phyloP scores from a whole-genome alignment of 2,797 vertebrate species.

The Spea hammondii region DNA sequence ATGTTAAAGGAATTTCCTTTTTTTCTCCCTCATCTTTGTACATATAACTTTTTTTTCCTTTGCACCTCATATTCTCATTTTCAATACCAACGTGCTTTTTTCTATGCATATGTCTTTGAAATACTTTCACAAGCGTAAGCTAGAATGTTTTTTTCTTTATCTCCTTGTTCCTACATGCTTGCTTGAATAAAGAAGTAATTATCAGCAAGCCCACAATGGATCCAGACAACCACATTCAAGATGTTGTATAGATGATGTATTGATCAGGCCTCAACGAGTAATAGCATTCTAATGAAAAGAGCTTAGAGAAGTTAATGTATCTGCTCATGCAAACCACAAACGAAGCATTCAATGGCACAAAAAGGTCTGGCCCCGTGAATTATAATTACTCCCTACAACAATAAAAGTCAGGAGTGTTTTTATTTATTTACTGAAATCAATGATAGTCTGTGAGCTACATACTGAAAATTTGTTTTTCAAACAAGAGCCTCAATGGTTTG shows the following conservation, averaged over 20 bases:
- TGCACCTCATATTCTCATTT: slow-evolving; percentile 60
- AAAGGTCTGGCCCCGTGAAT: slow-evolving; percentile 78
- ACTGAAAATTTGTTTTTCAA: slow-evolving; percentile 65
- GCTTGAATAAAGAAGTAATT: slow-evolving; percentile 92
- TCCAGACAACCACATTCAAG: slow-evolving; percentile 89
- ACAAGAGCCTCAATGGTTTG: slow-evolving; percentile 56
- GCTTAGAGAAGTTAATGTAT: slow-evolving; percentile 81
- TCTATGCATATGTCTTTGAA: slow-evolving; percentile 77
- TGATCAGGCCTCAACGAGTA: slow-evolving; percentile 89
- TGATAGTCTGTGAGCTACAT: slow-evolving; percentile 65
- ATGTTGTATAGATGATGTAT: slow-evolving; percentile 95
- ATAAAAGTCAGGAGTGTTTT: slow-evolving; percentile 83
- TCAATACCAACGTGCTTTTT: slow-evolving; percentile 59
- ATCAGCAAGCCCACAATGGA: slow-evolving; percentile 88
- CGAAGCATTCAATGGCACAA: slow-evolving; percentile 80
- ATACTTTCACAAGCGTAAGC: slow-evolving; percentile 78
- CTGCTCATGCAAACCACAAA: slow-evolving; percentile 83
- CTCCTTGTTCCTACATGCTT: slow-evolving; percentile 93
- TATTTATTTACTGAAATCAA: slow-evolving; percentile 77
- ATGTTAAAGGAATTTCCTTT: slow-evolving; percentile 45
- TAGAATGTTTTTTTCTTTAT: slow-evolving; percentile 91
- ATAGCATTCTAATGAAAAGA: slow-evolving; percentile 86
- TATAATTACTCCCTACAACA: slow-evolving; percentile 82
- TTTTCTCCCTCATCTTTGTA: slow-evolving; percentile 47
- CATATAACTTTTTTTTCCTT: slow-evolving; percentile 45